Evolutionary conservation across 2,113 vertebrate genomes (phyloP).

Genomic region (Hydrochoerus hydrochaeris): DNA sequence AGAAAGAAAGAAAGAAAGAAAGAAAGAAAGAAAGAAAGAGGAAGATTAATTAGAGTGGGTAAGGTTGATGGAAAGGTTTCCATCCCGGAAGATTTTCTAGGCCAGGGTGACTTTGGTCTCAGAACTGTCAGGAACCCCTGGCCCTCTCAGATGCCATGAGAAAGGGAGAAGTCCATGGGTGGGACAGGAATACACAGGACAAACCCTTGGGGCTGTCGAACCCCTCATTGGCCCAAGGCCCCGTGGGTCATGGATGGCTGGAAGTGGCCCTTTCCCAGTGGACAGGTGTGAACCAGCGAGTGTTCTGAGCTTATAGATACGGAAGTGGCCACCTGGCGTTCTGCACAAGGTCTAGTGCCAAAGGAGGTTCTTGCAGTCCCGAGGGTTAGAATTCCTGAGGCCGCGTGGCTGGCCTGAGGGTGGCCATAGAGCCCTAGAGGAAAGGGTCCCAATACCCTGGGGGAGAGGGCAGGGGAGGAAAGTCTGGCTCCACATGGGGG

Average conservation of each 20-base stretch:
- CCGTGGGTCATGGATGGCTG: background rate
- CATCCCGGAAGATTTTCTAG: background rate
- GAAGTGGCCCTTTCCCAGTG: background rate
- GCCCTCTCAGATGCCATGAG: background rate
- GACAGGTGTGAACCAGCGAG: background rate
- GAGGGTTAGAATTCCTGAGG: background rate
- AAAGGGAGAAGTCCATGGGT: background rate
- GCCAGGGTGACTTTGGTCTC: background rate
- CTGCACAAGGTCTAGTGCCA: too few species aligned
- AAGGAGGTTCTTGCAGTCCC: background rate
- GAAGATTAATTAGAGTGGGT: background rate
- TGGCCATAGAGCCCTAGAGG: too few species aligned
- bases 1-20: too few species aligned
- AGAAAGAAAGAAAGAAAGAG: background rate
- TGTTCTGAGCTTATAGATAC: too few species aligned
- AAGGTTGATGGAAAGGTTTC: too few species aligned
- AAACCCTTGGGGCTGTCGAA: background rate
- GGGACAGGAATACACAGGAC: background rate
- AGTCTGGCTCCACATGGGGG: too few species aligned
- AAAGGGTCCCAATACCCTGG: background rate
- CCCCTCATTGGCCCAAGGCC: background rate
- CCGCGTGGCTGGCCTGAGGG: too few species aligned
- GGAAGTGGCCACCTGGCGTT: too few species aligned
- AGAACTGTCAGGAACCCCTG: background rate
- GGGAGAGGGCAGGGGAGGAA: background rate